Conservation (phyloP, 2,888 invertebrate genomes). For the Sphaerophoria taeniata region DNA sequence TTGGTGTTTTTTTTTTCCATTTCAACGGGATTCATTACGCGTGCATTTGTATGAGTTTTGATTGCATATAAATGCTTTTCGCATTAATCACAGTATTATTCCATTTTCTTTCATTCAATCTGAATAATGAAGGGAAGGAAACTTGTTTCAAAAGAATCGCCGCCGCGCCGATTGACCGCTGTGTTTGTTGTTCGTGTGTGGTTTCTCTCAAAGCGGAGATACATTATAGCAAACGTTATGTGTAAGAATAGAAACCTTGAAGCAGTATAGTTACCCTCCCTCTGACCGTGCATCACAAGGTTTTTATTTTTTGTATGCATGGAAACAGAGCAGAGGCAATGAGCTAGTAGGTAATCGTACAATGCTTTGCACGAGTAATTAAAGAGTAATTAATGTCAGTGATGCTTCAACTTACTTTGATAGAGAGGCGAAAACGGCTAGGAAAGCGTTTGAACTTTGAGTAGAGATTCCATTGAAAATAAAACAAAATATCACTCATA, state of each 20-base stretch:
- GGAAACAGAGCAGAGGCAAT: slow-evolving; percentile 14
- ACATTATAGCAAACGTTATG: slow-evolving; percentile 1
- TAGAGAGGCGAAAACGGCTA: too few species aligned
- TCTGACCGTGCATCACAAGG: slow-evolving; percentile 30
- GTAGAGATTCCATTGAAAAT: too few species aligned
- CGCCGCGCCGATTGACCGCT: slow-evolving; percentile 53
- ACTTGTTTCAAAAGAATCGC: slow-evolving; percentile 60
- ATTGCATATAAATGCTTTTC: slow-evolving; percentile 42
- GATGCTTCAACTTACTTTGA: background rate
- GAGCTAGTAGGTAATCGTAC: slow-evolving; percentile 19
- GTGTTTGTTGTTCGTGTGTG: background rate
- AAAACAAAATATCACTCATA: too few species aligned
- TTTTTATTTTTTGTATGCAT: slow-evolving; percentile 24
- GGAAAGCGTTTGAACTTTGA: too few species aligned
- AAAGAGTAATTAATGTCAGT: slow-evolving; percentile 51
- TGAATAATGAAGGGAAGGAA: slow-evolving; percentile 14
- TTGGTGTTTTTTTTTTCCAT: background rate
- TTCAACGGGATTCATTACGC: slow-evolving; percentile 34
- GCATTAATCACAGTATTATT: slow-evolving; percentile 66
- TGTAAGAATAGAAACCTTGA: slow-evolving; percentile 51
- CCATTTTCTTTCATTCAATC: slow-evolving; percentile 47
- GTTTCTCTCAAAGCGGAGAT: background rate
- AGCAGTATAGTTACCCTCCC: slow-evolving; percentile 4
- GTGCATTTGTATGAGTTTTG: slow-evolving; percentile 50
- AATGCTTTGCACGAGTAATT: slow-evolving; percentile 41